A percentile compares a stretch with the other conserved stretches of the same genome.
Evolutionary conservation across 2,888 invertebrate species (phyloP).

Genomic region (Liodrosophila aerea): DNA sequence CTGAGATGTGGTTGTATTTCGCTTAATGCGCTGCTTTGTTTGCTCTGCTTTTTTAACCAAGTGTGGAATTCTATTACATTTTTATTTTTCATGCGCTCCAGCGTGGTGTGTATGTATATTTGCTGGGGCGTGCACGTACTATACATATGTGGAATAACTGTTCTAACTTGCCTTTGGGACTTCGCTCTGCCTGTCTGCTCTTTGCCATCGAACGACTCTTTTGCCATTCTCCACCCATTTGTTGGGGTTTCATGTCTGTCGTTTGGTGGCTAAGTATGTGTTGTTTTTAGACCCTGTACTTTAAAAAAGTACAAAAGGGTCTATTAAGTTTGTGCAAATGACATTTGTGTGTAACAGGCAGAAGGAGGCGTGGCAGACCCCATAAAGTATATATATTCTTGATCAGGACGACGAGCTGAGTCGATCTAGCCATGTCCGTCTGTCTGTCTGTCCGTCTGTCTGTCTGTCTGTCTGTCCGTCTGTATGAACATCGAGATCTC

Average conservation of each 20-base stretch:
- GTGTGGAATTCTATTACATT: constrained; percentile 66
- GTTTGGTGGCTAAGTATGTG: constrained; percentile 32
- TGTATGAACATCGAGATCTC: too few species aligned
- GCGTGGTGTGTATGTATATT: constrained; percentile 11
- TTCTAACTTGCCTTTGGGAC: constrained; percentile 36
- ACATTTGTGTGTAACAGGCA: too few species aligned
- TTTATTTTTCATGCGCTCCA: constrained; percentile 69
- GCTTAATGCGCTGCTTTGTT: constrained; percentile 29
- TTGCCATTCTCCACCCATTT: neutral
- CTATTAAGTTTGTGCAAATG: too few species aligned
- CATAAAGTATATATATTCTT: too few species aligned
- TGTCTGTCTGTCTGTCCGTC: too few species aligned
- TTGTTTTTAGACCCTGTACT: too few species aligned
- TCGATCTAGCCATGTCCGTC: too few species aligned
- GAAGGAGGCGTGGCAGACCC: too few species aligned
- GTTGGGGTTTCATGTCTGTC: constrained; percentile 54
- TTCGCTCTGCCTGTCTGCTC: constrained; percentile 1
- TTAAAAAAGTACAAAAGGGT: too few species aligned
- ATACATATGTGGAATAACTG: constrained; percentile 45
- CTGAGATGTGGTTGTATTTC: constrained; percentile 41
- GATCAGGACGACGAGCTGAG: too few species aligned
- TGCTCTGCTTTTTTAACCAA: constrained; percentile 53
- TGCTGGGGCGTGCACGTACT: constrained; percentile 48
- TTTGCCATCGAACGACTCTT: neutral
- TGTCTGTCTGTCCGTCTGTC: too few species aligned